A percentile compares a stretch with the other conserved stretches of the same genome.
Evolutionary conservation across 2,888 invertebrate species (phyloP).

Genomic region (Chouioia cunea): DNA sequence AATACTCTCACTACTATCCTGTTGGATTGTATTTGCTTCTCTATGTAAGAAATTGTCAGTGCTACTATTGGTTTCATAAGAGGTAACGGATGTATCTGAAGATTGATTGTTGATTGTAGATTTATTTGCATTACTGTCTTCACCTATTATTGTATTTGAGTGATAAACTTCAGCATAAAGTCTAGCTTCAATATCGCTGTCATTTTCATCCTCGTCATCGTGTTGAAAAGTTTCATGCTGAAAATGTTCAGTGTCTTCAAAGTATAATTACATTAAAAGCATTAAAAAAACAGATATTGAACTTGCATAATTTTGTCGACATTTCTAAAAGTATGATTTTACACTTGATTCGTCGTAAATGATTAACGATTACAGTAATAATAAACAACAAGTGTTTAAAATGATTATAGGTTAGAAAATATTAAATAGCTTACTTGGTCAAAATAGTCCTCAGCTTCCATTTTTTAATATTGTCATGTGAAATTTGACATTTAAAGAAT

Average conservation of each 20-base stretch:
- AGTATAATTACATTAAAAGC: neutral
- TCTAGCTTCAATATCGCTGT: conserved; percentile 55
- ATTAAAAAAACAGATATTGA: neutral
- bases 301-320: neutral
- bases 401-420: conserved; percentile 19
- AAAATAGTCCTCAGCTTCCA: conserved; percentile 8
- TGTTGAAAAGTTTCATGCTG: conserved; percentile 12
- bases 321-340: neutral
- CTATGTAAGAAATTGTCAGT: no score
- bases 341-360: conserved; percentile 1
- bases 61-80: neutral
- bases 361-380: neutral
- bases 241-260: conserved; percentile 1
- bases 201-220: conserved; percentile 38
- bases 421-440: conserved; percentile 23
- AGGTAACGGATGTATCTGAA: neutral
- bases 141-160: conserved; percentile 50
- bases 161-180: conserved; percentile 62
- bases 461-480: conserved; percentile 25
- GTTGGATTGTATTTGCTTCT: no score
- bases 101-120: neutral
- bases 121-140: conserved; percentile 20
- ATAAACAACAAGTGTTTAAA: neutral
- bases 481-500: neutral
- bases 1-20: no score